These are phyloP conservation scores for Dendronephthya gigantea DNA, from an alignment of 64 coral and sea anemone species.

Conservation along the genomic window DNA sequence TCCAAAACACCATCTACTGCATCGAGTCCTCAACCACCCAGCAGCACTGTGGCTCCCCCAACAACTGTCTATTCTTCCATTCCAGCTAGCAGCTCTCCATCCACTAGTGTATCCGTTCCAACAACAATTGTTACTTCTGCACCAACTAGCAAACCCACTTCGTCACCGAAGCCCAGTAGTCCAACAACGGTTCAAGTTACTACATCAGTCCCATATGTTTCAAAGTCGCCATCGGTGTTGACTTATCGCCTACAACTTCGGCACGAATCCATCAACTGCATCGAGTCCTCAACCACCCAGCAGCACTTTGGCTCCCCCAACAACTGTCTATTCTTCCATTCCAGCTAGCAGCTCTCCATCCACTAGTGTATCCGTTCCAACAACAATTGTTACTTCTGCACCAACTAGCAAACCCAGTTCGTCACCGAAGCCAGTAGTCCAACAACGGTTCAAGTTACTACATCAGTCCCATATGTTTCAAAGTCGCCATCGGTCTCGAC, in stretches of 20 bases:
- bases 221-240: not conserved
- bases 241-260: not conserved
- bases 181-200: not conserved
- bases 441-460: not conserved
- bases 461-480: not conserved
- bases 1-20: not conserved
- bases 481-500: not conserved
- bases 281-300: constrained; percentile 36
- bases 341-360: not conserved
- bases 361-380: constrained; percentile 11
- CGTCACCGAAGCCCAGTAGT: too few relatives aligned
- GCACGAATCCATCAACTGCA: not conserved
- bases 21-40: constrained; percentile 29
- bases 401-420: too few relatives aligned
- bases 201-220: not conserved
- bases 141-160: too few relatives aligned
- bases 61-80: too few relatives aligned
- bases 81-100: not conserved
- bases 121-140: not conserved
- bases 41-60: not conserved
- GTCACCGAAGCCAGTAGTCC: not conserved
- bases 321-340: too few relatives aligned
- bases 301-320: too few relatives aligned
- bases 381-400: not conserved
- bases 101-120: constrained; percentile 8